Evolutionary conservation across 2,113 vertebrate species (phyloP).

Genomic region (Sorex fumeus): DNA sequence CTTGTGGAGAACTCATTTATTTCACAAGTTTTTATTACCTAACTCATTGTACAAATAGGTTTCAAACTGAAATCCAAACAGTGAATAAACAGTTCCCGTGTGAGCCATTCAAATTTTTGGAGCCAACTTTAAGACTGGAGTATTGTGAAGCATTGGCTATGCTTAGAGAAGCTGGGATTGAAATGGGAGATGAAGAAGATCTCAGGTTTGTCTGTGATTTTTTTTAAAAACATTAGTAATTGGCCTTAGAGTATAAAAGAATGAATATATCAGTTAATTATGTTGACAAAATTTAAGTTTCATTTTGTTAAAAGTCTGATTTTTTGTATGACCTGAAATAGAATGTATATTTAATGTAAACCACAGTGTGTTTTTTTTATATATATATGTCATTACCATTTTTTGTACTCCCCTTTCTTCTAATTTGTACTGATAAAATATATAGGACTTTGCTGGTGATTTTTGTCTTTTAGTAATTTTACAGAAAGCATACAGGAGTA

Average conservation of each 20-base stretch:
- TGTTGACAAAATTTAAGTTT: slow-evolving; percentile 29
- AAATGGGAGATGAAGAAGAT: slow-evolving; percentile 99
- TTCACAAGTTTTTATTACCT: slow-evolving; percentile 61
- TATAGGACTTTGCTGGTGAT: too few relatives aligned
- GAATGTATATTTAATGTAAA: slow-evolving; percentile 2
- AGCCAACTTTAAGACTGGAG: slow-evolving; percentile 97
- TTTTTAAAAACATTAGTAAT: slow-evolving; percentile 47
- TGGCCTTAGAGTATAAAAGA: slow-evolving; percentile 23
- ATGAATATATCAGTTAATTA: slow-evolving; percentile 30
- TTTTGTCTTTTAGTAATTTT: too few relatives aligned
- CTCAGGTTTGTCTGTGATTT: slow-evolving; percentile 92
- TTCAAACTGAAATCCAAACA: slow-evolving; percentile 97
- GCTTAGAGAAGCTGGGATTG: slow-evolving; percentile 95
- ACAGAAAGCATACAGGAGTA: not conserved
- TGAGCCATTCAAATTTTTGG: slow-evolving; percentile 98
- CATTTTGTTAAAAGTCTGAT: not conserved
- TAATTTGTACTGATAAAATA: slow-evolving; percentile 5
- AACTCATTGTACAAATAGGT: slow-evolving; percentile 87
- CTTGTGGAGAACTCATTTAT: slow-evolving; percentile 83
- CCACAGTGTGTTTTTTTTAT: too few relatives aligned
- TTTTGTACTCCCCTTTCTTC: slow-evolving; percentile 28
- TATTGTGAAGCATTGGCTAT: slow-evolving; percentile 96
- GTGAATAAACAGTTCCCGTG: slow-evolving; percentile 96
- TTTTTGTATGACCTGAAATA: slow-evolving; percentile 55
- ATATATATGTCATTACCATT: not conserved